Evolutionary conservation across 1,140 invertebrate species (phyloP).

Genomic region (Neuroterus valhalla): DNA sequence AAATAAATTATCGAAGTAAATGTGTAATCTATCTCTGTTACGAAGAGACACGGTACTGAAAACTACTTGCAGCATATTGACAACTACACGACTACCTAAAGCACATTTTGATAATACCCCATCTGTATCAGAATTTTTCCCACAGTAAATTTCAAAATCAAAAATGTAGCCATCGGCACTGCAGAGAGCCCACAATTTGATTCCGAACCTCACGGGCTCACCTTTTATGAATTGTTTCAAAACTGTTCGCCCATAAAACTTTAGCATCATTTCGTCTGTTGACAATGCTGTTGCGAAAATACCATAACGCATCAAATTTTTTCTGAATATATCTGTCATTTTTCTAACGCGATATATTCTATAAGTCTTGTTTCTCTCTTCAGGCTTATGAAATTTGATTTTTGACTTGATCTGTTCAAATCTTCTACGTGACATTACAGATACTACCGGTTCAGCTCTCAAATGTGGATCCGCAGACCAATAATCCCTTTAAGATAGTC

Average conservation of each 20-base stretch:
- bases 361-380: slow-evolving; percentile 10
- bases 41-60: too few relatives aligned
- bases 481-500: slow-evolving; percentile 41
- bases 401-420: too few relatives aligned
- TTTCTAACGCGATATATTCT: slow-evolving; percentile 35
- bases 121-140: too few relatives aligned
- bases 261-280: slow-evolving; percentile 43
- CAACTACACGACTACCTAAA: too few relatives aligned
- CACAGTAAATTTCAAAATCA: too few relatives aligned
- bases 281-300: slow-evolving; percentile 30
- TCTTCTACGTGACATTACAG: too few relatives aligned
- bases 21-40: too few relatives aligned
- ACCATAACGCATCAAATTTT: slow-evolving; percentile 40
- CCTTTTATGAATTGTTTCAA: slow-evolving; percentile 43
- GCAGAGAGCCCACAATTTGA: too few relatives aligned
- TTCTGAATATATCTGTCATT: slow-evolving; percentile 37
- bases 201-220: slow-evolving; percentile 43
- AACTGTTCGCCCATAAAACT: slow-evolving; percentile 35
- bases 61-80: too few relatives aligned
- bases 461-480: slow-evolving; percentile 42
- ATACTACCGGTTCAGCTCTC: slow-evolving; percentile 28
- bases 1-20: too few relatives aligned
- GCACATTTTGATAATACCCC: too few relatives aligned
- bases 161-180: too few relatives aligned
- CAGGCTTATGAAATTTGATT: slow-evolving; percentile 29